A percentile compares a stretch with the other conserved stretches of the same genome.
phyloP scores from a whole-genome alignment of 2,797 vertebrate species.

The Phrynocephalus vlangalii region DNA sequence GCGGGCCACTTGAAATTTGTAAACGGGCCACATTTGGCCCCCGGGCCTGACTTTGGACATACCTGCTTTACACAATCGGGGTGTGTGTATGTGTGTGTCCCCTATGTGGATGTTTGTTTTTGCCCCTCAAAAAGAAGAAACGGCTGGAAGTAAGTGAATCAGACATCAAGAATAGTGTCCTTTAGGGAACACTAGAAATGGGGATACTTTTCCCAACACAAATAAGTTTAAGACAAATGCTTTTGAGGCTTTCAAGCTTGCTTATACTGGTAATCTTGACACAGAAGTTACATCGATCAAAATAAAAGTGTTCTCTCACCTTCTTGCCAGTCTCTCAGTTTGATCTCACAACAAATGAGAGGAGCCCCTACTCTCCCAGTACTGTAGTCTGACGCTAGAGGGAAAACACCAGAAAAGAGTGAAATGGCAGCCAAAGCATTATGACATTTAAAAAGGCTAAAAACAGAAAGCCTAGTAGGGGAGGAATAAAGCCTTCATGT shows the following conservation, averaged over 20 bases:
- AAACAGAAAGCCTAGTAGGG: background rate
- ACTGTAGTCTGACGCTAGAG: conserved; percentile 85
- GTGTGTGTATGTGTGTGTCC: background rate
- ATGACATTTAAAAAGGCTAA: background rate
- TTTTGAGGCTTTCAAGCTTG: background rate
- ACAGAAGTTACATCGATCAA: background rate
- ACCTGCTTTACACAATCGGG: too few relatives aligned
- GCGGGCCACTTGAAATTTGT: too few relatives aligned
- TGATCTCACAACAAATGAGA: conserved; percentile 94
- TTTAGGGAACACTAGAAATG: background rate
- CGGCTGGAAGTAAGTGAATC: background rate
- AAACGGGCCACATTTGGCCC: too few relatives aligned
- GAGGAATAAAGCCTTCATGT: background rate
- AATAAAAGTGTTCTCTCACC: conserved; percentile 76
- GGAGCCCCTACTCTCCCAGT: conserved; percentile 97
- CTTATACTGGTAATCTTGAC: background rate
- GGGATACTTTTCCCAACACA: background rate
- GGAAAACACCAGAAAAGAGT: conserved; percentile 40
- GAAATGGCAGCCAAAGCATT: background rate
- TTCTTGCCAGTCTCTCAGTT: conserved; percentile 93
- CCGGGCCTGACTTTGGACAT: too few relatives aligned
- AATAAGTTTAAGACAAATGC: background rate
- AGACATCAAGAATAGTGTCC: background rate
- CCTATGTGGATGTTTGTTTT: background rate
- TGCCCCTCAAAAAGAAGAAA: too few relatives aligned